These are phyloP conservation scores for Metellina segmentata DNA, from an alignment of 2,888 invertebrate species.

Conservation along the genomic window DNA sequence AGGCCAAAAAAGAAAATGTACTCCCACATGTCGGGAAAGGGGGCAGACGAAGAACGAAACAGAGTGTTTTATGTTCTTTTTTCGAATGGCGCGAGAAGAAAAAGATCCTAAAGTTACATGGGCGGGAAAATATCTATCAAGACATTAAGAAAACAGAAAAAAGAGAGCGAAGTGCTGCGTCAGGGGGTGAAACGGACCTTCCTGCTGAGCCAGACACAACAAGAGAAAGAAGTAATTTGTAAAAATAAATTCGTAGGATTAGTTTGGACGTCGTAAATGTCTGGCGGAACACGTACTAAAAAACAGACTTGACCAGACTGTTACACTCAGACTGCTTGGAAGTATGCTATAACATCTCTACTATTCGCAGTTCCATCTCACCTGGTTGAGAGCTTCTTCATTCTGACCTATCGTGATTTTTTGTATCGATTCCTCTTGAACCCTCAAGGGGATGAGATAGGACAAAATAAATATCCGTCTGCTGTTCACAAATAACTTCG, in stretches of 20 bases:
- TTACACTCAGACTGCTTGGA: slow-evolving; percentile 29
- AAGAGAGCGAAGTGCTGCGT: slow-evolving; percentile 20
- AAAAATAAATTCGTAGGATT: slow-evolving; percentile 57
- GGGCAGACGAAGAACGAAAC: background rate
- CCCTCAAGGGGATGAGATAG: too few relatives aligned
- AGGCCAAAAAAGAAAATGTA: too few relatives aligned
- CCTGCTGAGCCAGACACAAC: slow-evolving; percentile 64
- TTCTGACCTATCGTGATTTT: too few relatives aligned
- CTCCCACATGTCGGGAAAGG: background rate
- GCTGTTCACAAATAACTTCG: too few relatives aligned
- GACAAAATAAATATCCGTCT: too few relatives aligned
- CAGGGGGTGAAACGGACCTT: background rate
- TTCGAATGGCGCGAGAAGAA: background rate
- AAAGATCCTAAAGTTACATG: background rate
- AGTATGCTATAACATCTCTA: background rate
- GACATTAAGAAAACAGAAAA: background rate
- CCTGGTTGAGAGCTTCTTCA: background rate
- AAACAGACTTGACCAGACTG: slow-evolving; percentile 27
- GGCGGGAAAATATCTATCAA: background rate
- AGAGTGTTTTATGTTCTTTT: too few relatives aligned
- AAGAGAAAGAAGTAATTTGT: slow-evolving; percentile 49
- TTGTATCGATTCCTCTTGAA: too few relatives aligned
- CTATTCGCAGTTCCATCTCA: slow-evolving; percentile 18
- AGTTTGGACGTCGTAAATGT: slow-evolving; percentile 41
- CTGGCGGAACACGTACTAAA: slow-evolving; percentile 42